Percentiles rank a stretch among this genome's conserved stretches.
phyloP scores from a whole-genome alignment of 2,113 vertebrate species.

The Nyctibius bracteatus region DNA sequence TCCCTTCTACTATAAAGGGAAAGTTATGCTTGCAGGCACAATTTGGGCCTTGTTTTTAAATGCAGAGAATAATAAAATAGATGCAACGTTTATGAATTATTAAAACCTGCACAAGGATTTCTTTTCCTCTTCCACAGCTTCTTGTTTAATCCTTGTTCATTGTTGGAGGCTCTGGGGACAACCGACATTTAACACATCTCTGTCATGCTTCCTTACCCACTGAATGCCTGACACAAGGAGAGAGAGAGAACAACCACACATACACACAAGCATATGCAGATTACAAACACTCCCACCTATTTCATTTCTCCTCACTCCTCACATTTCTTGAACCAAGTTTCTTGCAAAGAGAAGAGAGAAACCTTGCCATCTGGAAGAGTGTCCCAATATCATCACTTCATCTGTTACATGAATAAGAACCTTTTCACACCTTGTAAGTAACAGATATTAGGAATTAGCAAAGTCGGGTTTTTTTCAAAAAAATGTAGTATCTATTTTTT shows the following conservation, averaged over 20 bases:
- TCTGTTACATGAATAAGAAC: conserved; percentile 72
- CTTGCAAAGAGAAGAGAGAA: conserved; percentile 52
- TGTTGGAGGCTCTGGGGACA: conserved; percentile 53
- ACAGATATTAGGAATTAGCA: background rate
- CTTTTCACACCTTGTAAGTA: conserved; percentile 64
- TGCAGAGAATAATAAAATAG: conserved; percentile 61
- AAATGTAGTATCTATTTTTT: conserved; percentile 67
- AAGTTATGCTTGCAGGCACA: conserved; percentile 53
- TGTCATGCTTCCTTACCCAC: conserved; percentile 42
- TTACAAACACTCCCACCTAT: conserved; percentile 53
- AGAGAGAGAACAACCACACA: background rate
- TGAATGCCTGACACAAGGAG: background rate
- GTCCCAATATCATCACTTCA: conserved; percentile 76
- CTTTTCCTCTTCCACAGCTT: conserved; percentile 39
- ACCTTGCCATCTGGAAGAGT: conserved; percentile 71
- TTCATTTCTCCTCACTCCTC: conserved; percentile 45
- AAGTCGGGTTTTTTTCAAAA: background rate
- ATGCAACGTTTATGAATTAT: conserved; percentile 71
- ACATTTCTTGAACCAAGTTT: conserved; percentile 36
- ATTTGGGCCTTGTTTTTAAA: conserved; percentile 62
- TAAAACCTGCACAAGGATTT: conserved; percentile 51
- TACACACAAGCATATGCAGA: background rate
- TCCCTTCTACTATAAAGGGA: background rate
- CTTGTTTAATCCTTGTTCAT: conserved; percentile 45
- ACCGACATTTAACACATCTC: conserved; percentile 63